These are phyloP conservation scores for Motacilla alba DNA, from an alignment of 2,113 vertebrate genomes.

Conservation along the genomic window DNA sequence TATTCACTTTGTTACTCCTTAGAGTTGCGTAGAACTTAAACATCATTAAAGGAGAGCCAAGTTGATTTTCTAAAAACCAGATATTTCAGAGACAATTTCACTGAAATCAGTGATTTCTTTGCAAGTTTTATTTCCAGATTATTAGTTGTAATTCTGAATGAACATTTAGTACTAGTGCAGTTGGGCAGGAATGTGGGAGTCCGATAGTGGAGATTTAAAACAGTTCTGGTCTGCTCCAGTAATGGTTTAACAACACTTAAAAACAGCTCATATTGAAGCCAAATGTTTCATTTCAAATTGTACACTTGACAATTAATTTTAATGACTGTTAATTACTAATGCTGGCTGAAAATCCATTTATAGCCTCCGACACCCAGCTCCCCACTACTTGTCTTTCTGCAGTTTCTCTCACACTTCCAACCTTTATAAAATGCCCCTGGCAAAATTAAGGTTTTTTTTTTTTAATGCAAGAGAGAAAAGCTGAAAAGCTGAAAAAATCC, in stretches of 20 bases:
- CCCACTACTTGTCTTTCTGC: conserved; percentile 30
- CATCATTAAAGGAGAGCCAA: neutral
- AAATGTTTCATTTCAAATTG: conserved; percentile 58
- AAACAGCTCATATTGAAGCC: conserved; percentile 54
- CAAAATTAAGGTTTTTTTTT: neutral
- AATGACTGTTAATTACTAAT: conserved; percentile 66
- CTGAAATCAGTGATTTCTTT: neutral
- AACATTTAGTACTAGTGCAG: neutral
- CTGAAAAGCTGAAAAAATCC: neutral
- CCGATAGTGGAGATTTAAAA: neutral
- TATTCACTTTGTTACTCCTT: neutral
- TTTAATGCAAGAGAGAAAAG: neutral
- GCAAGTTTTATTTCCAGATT: neutral
- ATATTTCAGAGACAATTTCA: neutral
- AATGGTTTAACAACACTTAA: conserved; percentile 53
- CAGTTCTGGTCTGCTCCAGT: conserved; percentile 37
- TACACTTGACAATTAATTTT: conserved; percentile 66
- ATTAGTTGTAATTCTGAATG: neutral
- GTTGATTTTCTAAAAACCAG: neutral
- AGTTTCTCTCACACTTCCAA: conserved; percentile 30
- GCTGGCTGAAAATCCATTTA: conserved; percentile 50
- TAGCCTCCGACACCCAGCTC: conserved; percentile 13
- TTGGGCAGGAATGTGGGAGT: neutral
- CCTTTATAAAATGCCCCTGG: neutral
- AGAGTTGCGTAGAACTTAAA: neutral